A percentile compares a stretch with the other conserved stretches of the same genome.
Evolutionary conservation across 1,140 invertebrate species (phyloP).

Genomic region (Lepidurus apus): DNA sequence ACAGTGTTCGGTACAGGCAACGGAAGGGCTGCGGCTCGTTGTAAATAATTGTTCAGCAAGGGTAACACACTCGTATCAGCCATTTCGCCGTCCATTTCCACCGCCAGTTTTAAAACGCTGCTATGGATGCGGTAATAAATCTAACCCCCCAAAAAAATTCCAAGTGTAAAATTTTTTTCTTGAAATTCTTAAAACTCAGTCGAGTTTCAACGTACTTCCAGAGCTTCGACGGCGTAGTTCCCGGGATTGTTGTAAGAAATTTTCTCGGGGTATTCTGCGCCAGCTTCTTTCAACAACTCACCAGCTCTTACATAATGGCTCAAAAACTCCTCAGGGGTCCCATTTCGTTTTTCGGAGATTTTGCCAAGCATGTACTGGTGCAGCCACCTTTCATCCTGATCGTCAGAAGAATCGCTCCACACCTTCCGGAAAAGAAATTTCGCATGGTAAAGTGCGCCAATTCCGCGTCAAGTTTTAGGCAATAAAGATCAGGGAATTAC

Average conservation of each 20-base stretch:
- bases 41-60: not conserved
- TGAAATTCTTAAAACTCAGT: constrained; percentile 69
- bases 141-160: not conserved
- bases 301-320: constrained; percentile 70
- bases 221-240: constrained; percentile 76
- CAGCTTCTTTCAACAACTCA: constrained; percentile 67
- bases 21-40: not conserved
- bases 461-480: not conserved
- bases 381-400: constrained; percentile 76
- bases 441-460: not conserved
- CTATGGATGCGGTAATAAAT: not conserved
- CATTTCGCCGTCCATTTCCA: not conserved
- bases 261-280: constrained; percentile 76
- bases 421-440: not conserved
- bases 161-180: constrained; percentile 54
- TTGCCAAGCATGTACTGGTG: constrained; percentile 90
- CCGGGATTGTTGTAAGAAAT: constrained; percentile 79
- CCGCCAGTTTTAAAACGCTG: not conserved
- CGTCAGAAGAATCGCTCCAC: constrained; percentile 40
- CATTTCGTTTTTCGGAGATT: constrained; percentile 73
- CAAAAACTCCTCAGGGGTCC: constrained; percentile 65
- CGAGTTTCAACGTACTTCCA: constrained; percentile 72
- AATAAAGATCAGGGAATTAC: constrained; percentile 45
- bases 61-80: not conserved
- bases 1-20: not conserved